phyloP scores from a whole-genome alignment of 2,888 invertebrate species.

The Scaeva pyrastri region DNA sequence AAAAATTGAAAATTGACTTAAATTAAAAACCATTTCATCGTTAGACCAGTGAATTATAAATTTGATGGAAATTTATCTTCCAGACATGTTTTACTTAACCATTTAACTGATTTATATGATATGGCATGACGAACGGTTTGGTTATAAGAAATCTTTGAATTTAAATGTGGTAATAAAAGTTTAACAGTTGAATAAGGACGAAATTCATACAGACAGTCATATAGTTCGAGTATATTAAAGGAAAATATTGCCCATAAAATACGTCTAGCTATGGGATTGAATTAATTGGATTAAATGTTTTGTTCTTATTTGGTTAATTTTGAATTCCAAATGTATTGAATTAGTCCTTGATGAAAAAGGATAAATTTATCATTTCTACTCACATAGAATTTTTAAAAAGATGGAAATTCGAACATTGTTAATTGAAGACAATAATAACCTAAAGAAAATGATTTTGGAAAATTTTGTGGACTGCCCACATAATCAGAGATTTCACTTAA shows the following conservation, averaged over 20 bases:
- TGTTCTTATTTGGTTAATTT: too few species aligned
- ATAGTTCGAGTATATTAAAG: not conserved
- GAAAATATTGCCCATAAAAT: not conserved
- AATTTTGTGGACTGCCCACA: too few species aligned
- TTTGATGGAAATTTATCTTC: not conserved
- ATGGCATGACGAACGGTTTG: too few species aligned
- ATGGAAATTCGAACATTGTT: too few species aligned
- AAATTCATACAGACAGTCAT: too few species aligned
- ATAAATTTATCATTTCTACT: not conserved
- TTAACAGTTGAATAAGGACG: not conserved
- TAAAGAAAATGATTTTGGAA: too few species aligned
- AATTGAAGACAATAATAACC: too few species aligned
- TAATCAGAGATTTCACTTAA: too few species aligned
- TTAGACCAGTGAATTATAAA: not conserved
- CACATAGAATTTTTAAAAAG: too few species aligned
- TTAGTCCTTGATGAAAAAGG: too few species aligned
- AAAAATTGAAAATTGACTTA: not conserved
- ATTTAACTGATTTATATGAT: slow-evolving; percentile 5
- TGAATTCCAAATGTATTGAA: too few species aligned
- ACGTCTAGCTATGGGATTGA: not conserved
- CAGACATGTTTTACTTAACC: not conserved
- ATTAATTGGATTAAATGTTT: too few species aligned
- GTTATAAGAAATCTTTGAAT: not conserved
- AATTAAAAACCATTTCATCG: slow-evolving; percentile 20
- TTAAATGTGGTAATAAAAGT: not conserved